Base-by-base conservation (phyloP, 92 coral and sea anemone genomes). In the Pocillopora grandis region DNA sequence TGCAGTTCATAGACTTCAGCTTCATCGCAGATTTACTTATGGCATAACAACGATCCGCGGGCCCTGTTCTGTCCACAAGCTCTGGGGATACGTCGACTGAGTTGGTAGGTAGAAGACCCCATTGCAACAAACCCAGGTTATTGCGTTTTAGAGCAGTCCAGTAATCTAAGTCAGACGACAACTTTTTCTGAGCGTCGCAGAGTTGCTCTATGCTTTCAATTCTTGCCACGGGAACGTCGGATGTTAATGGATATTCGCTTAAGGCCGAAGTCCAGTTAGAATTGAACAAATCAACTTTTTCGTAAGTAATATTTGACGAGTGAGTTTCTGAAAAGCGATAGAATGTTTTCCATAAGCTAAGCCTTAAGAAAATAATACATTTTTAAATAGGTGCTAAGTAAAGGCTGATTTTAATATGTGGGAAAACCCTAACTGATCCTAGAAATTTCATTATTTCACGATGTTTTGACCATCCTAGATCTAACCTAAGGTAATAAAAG, bases 61-160 rank as follows among this genome's bases (percentile, higher is more conserved):
- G 62, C 71, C 60, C 55, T 52, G 72, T 17, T 62, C 27, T 10
- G 15, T 82, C 72, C 9, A 82, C 62, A 1, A 82, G 65, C 1
- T 61, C 35, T 3, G 0, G 2, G 20, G 77, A 4, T 23, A 74
- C 13, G 7, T 52, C 12, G 36, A 36, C 35, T 2, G 78, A 1
- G 78, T 55, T 74, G 20, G 49, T 74, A 17, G 60, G 35, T 56
- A 1, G 61, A 27, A 9, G 33, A 3, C 86, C 72, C 79, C 79
- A 82, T 2, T 72, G 73, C 17, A n/a, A 71, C 11, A 1, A 14
- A 11, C 72, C 72, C 12, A 33, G 15, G 3, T 12, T 2, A 72
- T 16, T 18, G 15, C 14, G 60, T 18, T 19, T 62, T 15, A 82
- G 86, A 20, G 79, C 86, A 7, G 79, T 82, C 86, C 86, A 82